Evolutionary conservation across 2,113 vertebrate species (phyloP).

Genomic region (Sminthopsis crassicaudata): DNA sequence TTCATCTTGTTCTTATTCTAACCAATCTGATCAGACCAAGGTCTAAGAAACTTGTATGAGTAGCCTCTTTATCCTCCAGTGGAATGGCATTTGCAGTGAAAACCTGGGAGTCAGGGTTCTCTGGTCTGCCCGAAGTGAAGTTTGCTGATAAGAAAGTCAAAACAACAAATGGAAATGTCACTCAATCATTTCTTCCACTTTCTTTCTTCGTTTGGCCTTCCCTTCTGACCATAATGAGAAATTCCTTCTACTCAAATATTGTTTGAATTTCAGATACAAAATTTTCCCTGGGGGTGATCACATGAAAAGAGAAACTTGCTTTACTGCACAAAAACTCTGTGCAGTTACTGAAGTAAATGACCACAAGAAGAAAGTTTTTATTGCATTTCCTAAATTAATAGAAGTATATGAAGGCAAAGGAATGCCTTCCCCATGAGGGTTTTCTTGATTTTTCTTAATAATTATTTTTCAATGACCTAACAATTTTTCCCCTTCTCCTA

Average conservation of each 20-base stretch:
- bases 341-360: conserved; percentile 52
- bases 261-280: conserved; percentile 80
- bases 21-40: conserved; percentile 1
- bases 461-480: not conserved
- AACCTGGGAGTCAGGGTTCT: conserved; percentile 58
- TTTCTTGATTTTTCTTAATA: conserved; percentile 59
- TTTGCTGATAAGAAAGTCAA: conserved; percentile 70
- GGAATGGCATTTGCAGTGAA: conserved; percentile 69
- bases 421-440: conserved; percentile 50
- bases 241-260: conserved; percentile 78
- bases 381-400: conserved; percentile 74
- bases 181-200: conserved; percentile 72
- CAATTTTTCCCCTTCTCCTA: not conserved
- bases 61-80: conserved; percentile 47
- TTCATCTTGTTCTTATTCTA: not conserved
- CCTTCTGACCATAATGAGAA: conserved; percentile 70
- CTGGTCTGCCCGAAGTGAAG: conserved; percentile 48
- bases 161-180: conserved; percentile 78
- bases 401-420: conserved; percentile 53
- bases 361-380: conserved; percentile 71
- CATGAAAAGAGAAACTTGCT: conserved; percentile 77
- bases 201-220: conserved; percentile 67
- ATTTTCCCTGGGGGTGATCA: conserved; percentile 74
- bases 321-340: conserved; percentile 62
- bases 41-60: conserved; percentile 21